Evolutionary conservation across 2,113 vertebrate species (phyloP).

Genomic region (Vulpes lagopus): DNA sequence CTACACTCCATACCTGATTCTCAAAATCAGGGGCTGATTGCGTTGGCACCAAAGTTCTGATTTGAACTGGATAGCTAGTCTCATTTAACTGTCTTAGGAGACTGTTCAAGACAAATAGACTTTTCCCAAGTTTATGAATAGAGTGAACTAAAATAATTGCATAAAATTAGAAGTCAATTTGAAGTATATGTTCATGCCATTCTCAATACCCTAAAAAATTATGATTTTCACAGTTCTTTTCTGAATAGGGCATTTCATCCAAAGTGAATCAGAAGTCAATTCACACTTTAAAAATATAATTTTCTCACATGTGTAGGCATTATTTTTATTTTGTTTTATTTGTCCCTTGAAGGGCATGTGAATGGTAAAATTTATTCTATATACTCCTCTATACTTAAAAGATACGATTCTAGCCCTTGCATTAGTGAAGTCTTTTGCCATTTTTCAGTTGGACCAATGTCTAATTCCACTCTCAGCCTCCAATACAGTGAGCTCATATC

Average conservation of each 20-base stretch:
- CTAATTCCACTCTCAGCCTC: not conserved
- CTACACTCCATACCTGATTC: not conserved
- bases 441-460: not conserved
- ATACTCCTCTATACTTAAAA: not conserved
- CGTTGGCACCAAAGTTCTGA: not conserved
- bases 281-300: constrained; percentile 1
- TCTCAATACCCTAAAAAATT: constrained; percentile 22
- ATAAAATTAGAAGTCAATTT: constrained; percentile 37
- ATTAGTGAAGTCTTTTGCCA: not conserved
- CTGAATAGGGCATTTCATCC: not conserved
- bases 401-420: not conserved
- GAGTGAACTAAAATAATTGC: not conserved
- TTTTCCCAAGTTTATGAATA: not conserved
- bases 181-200: not conserved
- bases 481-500: not conserved
- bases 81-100: not conserved
- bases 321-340: constrained; percentile 33
- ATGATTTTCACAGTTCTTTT: not conserved
- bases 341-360: not conserved
- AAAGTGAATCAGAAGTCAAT: constrained; percentile 13
- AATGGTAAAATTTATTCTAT: not conserved
- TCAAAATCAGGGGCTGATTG: not conserved
- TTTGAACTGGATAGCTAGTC: not conserved
- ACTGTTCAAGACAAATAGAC: not conserved
- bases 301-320: not conserved